A percentile compares a stretch with the other conserved stretches of the same genome.
These are phyloP conservation scores for Matsumurasca onukii DNA, from an alignment of 1,140 invertebrate species.

Conservation along the genomic window DNA sequence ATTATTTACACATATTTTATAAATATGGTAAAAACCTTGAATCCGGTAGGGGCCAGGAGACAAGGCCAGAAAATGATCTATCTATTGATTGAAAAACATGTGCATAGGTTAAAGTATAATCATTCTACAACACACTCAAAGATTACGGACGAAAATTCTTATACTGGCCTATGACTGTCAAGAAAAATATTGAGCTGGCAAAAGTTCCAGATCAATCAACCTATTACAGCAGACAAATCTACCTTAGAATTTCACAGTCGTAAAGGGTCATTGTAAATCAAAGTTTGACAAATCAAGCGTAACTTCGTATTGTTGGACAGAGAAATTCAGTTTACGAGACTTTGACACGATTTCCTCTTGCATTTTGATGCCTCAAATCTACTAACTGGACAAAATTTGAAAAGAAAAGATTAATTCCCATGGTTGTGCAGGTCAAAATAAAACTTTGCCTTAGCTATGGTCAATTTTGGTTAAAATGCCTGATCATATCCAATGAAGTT, in stretches of 20 bases:
- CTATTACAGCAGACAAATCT: constrained; percentile 44
- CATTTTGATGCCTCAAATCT: constrained; percentile 40
- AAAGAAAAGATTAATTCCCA: constrained; percentile 41
- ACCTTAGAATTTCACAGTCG: constrained; percentile 45
- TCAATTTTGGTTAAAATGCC: constrained; percentile 38
- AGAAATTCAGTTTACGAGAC: constrained; percentile 40
- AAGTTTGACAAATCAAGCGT: constrained; percentile 39
- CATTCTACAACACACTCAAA: constrained; percentile 44
- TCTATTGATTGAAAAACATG: constrained; percentile 37
- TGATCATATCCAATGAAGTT: constrained; percentile 37
- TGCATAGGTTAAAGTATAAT: constrained; percentile 43
- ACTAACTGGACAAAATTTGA: constrained; percentile 34
- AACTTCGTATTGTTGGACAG: constrained; percentile 43
- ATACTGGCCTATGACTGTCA: constrained; percentile 47
- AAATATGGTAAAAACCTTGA: constrained; percentile 5
- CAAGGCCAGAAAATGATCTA: constrained; percentile 6
- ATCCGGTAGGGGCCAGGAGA: constrained; percentile 9
- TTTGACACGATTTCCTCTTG: constrained; percentile 43
- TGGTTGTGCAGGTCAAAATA: constrained; percentile 45
- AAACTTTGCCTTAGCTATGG: constrained; percentile 44
- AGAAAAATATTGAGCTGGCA: constrained; percentile 45
- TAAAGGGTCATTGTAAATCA: constrained; percentile 39
- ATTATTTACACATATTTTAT: neutral
- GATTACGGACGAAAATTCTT: constrained; percentile 39
- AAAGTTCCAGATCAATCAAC: constrained; percentile 46